Conservation (phyloP, 2,797 vertebrate species). For the Labeo calbasu region DNA sequence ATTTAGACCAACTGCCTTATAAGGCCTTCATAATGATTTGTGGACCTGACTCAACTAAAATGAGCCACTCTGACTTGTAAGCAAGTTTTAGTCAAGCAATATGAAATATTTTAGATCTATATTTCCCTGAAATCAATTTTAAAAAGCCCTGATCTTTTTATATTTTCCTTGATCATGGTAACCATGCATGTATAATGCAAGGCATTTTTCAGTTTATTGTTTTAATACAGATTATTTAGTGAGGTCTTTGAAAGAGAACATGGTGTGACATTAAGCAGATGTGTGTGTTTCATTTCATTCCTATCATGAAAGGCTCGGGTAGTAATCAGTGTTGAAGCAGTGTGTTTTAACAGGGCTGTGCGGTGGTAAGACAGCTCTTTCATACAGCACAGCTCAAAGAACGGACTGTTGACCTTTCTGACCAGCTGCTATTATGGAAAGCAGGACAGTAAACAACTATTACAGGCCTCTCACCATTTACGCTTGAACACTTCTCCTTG, state of each 20-base stretch:
- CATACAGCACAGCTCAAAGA: slow-evolving; percentile 1
- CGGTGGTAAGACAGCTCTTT: not conserved
- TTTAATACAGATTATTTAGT: slow-evolving; percentile 1
- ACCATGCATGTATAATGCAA: not conserved
- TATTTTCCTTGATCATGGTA: not conserved
- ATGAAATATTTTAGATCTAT: not conserved
- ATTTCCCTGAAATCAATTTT: not conserved
- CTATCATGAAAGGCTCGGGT: not conserved
- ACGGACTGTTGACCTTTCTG: slow-evolving; percentile 32
- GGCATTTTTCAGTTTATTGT: not conserved
- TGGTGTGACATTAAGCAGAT: not conserved
- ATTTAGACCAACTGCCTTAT: not conserved
- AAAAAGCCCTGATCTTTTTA: not conserved
- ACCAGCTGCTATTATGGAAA: slow-evolving; percentile 22
- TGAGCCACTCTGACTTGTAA: not conserved
- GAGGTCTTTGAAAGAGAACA: not conserved
- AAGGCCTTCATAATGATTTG: not conserved
- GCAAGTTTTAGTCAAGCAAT: not conserved
- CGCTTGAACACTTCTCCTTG: not conserved
- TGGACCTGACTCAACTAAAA: not conserved
- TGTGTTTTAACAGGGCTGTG: not conserved
- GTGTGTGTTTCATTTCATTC: not conserved
- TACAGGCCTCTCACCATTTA: not conserved
- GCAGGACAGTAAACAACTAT: slow-evolving; percentile 4
- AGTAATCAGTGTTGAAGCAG: not conserved